phyloP scores from a whole-genome alignment of 1,140 invertebrate species.

The Drosophila serrata region DNA sequence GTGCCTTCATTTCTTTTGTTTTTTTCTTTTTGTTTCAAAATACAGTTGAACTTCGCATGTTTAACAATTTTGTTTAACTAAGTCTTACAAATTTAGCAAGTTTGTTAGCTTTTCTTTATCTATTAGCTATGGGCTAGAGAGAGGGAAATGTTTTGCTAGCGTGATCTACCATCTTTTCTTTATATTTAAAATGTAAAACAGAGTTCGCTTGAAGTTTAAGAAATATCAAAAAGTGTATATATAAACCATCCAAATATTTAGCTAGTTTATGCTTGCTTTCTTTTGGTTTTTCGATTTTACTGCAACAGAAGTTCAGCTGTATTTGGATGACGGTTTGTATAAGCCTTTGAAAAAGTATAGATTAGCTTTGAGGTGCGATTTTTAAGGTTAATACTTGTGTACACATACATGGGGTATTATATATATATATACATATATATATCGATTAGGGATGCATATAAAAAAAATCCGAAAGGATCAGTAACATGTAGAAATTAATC shows the following conservation, averaged over 20 bases:
- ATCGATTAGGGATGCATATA: not conserved
- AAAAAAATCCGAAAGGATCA: not conserved
- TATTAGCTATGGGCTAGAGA: not conserved
- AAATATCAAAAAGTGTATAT: constrained; percentile 2
- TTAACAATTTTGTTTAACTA: constrained; percentile 5
- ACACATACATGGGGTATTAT: not conserved
- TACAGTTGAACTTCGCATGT: not conserved
- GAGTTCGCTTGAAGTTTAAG: not conserved
- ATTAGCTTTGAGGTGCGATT: constrained; percentile 4
- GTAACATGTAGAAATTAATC: not conserved
- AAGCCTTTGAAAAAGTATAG: not conserved
- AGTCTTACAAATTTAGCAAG: not conserved
- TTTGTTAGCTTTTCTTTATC: not conserved
- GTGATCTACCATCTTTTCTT: not conserved
- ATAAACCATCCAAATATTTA: not conserved
- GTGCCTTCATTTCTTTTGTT: not conserved
- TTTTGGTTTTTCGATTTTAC: not conserved
- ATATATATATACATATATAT: constrained; percentile 7
- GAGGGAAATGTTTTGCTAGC: not conserved
- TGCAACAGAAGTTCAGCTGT: constrained; percentile 3
- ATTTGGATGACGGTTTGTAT: not conserved
- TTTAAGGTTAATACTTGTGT: constrained; percentile 25
- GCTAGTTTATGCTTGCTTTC: not conserved
- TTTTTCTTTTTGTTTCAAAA: not conserved
- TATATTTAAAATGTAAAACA: not conserved